Evolutionary conservation across 2,888 invertebrate species (phyloP), one percentile per base, ranked within the genome.

Genomic region (Microctonus hyperodae): DNA sequence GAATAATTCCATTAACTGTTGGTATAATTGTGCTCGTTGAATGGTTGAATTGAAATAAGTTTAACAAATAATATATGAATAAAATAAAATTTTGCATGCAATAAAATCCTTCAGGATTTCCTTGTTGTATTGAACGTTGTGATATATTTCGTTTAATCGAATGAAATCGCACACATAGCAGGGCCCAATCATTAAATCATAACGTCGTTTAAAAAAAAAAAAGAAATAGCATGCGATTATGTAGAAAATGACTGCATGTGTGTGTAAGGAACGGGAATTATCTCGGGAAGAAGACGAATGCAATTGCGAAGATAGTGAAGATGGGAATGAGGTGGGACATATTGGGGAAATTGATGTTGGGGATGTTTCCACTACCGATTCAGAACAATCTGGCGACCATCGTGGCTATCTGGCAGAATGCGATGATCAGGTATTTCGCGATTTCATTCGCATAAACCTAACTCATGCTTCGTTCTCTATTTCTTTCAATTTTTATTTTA

Each of bases 261-360:
- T 81, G 79, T 81, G 75, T 81, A 83, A 83, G 82, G 81, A 82
- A 75, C 81, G 79, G 79, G 83, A 83, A 74, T 84, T 83, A 74
- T 78, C 79, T 73, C 86, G 86, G 69, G 86, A 87, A 58, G 87
- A 87, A 77, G 74, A 76, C 79, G 74, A 76, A 77, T 75, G 79
- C 60, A 60, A 79, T 78, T 74, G 74, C 76, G 80, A 74, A 75
- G 81, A 81, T 74, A 77, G 79, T 78, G 79, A 69, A 37, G 70
- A 62, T 68, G 70, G 48, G 73, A 74, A 65, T 64, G 67, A 50
- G 71, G 69, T 37, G 37, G 76, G 75, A 35, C 35, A 50, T 51
- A 51, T 67, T 74, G 76, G 76, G 79, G 79, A 72, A 75, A 77
- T 79, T 78, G 78, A 75, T 73, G 73, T 72, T 67, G 80, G 78